Evolutionary conservation across 2,113 vertebrate genomes (phyloP).

Genomic region (Pungitius pungitius): DNA sequence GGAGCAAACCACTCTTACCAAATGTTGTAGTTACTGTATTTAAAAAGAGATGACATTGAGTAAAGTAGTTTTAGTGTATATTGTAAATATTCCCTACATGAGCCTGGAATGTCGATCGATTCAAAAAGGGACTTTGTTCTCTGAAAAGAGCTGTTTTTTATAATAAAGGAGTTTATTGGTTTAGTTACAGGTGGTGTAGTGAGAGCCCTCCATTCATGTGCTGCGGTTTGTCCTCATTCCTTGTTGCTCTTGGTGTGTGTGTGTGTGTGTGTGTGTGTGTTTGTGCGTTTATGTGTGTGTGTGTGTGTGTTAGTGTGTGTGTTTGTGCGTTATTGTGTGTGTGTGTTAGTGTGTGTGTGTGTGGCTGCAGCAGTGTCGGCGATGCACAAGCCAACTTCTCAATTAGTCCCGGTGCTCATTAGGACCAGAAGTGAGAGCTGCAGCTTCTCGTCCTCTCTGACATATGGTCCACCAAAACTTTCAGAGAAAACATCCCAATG

Average conservation of each 20-base stretch:
- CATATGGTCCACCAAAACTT: constrained; percentile 47
- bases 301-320: constrained; percentile 11
- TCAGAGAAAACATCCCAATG: constrained; percentile 20
- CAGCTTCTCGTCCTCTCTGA: constrained; percentile 17
- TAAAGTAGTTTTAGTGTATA: neutral
- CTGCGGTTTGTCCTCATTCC: neutral
- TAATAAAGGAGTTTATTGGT: neutral
- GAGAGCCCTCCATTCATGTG: too few species aligned
- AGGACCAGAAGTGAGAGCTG: constrained; percentile 36
- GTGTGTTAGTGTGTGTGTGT: constrained; percentile 21
- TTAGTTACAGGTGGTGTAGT: too few species aligned
- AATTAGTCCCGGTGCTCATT: constrained; percentile 50
- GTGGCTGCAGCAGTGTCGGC: constrained; percentile 23
- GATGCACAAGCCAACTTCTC: constrained; percentile 29
- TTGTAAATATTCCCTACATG: neutral
- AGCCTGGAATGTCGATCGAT: neutral
- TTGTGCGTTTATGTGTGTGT: constrained; percentile 2
- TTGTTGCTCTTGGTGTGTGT: neutral
- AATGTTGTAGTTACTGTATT: too few species aligned
- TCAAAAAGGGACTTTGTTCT: neutral
- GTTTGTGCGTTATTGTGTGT: neutral
- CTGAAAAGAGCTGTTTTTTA: too few species aligned
- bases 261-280: constrained; percentile 1
- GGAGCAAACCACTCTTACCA: too few species aligned
- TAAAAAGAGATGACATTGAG: too few species aligned